Percentiles rank a stretch among this genome's conserved stretches.
phyloP scores from a whole-genome alignment of 2,888 invertebrate species.

The Eupithecia inturbata region DNA sequence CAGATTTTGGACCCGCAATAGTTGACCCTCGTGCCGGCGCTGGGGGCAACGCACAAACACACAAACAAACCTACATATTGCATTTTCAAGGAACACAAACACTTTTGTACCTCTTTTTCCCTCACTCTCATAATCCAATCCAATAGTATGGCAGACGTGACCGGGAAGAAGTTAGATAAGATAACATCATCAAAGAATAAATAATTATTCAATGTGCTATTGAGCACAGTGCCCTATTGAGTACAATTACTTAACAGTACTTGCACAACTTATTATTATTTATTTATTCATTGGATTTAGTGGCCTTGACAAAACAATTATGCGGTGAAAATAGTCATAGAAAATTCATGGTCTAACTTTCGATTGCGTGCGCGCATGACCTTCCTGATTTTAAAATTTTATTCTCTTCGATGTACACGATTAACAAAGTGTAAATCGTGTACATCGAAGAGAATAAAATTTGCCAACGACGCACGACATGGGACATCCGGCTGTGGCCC shows the following conservation, averaged over 20 bases:
- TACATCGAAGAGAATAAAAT: no score
- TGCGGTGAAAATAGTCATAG: conserved; percentile 2
- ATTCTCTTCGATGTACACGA: neutral
- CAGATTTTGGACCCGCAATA: conserved; percentile 76
- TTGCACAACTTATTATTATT: neutral
- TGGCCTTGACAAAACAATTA: conserved; percentile 11
- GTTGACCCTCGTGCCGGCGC: conserved; percentile 49
- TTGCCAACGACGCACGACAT: no score
- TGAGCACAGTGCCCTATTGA: neutral
- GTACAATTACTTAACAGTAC: neutral
- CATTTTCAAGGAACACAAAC: conserved; percentile 55
- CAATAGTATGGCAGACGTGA: no score
- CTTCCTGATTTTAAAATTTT: neutral
- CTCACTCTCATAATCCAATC: no score
- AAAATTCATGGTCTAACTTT: neutral
- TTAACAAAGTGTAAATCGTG: no score
- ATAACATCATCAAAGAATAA: neutral
- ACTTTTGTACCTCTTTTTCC: no score
- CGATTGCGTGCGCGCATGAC: neutral
- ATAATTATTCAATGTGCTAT: neutral
- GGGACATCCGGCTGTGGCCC: no score
- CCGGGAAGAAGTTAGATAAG: no score
- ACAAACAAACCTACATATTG: conserved; percentile 43
- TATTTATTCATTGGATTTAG: conserved; percentile 14
- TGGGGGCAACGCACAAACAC: conserved; percentile 26